Percentiles rank a stretch among this genome's conserved stretches.
Evolutionary conservation across 2,888 invertebrate species (phyloP).

Genomic region (Lycaena phlaeas): DNA sequence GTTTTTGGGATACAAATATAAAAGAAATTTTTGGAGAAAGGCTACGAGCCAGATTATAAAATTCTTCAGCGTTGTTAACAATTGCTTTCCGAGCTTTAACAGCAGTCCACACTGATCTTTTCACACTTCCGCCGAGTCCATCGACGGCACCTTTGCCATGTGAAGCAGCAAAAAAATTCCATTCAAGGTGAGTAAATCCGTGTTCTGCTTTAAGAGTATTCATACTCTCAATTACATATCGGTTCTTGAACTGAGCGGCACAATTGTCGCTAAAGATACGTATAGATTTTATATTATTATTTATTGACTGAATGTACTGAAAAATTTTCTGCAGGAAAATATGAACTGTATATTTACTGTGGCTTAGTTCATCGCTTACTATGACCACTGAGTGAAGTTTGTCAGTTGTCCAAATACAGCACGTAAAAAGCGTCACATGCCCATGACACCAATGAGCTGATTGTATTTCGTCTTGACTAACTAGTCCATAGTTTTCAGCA

Average conservation of each 20-base stretch:
- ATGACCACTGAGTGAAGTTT: not conserved
- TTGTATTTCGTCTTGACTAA: conserved; percentile 8
- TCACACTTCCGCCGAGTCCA: not conserved
- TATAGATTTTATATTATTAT: not conserved
- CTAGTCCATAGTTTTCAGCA: not conserved
- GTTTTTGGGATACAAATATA: no score
- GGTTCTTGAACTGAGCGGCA: conserved; percentile 2
- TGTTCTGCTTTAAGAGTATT: conserved; percentile 1
- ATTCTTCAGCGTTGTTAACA: not conserved
- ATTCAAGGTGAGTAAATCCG: not conserved
- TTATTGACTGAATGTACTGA: not conserved
- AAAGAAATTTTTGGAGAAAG: not conserved
- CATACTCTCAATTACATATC: conserved; percentile 7
- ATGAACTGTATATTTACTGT: not conserved
- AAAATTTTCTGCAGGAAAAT: not conserved
- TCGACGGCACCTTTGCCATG: conserved; percentile 6
- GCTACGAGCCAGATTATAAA: not conserved
- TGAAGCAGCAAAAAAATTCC: conserved; percentile 2
- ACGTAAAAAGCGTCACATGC: conserved; percentile 6
- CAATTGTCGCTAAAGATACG: conserved; percentile 6
- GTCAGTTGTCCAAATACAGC: conserved; percentile 1
- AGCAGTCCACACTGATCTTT: not conserved
- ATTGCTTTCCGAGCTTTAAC: conserved; percentile 4
- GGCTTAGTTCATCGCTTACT: not conserved
- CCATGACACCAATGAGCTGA: conserved; percentile 1